Percentiles rank a stretch among this genome's conserved stretches.
phyloP scores from a whole-genome alignment of 2,888 invertebrate species.

The Spodoptera littoralis region DNA sequence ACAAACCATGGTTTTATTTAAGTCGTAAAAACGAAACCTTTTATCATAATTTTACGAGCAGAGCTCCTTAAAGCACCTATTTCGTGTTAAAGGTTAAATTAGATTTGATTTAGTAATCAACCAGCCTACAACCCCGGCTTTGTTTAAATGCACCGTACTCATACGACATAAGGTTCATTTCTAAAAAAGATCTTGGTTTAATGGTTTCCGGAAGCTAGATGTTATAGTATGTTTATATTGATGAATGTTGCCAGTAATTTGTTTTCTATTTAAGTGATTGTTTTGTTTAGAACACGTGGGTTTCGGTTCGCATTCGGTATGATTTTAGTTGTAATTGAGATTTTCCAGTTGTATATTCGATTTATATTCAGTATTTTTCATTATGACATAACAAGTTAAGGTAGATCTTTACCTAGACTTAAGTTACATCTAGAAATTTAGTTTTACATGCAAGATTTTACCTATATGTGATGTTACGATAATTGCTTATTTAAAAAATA shows the following conservation, averaged over 20 bases:
- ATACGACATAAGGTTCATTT: not conserved
- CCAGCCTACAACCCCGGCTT: conserved; percentile 53
- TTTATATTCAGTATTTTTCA: too few species aligned
- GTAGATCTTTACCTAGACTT: too few species aligned
- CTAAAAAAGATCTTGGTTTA: not conserved
- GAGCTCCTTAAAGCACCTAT: conserved; percentile 78
- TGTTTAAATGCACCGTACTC: conserved; percentile 1
- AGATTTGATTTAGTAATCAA: conserved; percentile 74
- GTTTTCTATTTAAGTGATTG: too few species aligned
- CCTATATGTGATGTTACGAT: too few species aligned
- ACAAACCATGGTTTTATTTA: conserved; percentile 77
- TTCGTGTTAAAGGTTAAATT: conserved; percentile 76
- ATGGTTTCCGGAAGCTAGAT: conserved; percentile 3
- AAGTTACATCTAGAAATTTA: too few species aligned
- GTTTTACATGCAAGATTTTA: too few species aligned
- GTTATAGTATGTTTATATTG: not conserved
- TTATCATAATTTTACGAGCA: conserved; percentile 83
- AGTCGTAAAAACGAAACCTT: conserved; percentile 82
- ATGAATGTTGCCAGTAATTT: not conserved
- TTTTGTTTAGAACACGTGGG: too few species aligned
- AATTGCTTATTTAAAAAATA: too few species aligned
- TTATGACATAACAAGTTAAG: too few species aligned
- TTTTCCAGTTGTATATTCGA: too few species aligned
- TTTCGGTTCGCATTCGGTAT: too few species aligned
- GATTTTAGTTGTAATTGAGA: too few species aligned